Percentiles rank a stretch among this genome's conserved stretches.
These are phyloP conservation scores for Campaea margaritaria DNA, from an alignment of 2,888 invertebrate genomes.

Conservation along the genomic window DNA sequence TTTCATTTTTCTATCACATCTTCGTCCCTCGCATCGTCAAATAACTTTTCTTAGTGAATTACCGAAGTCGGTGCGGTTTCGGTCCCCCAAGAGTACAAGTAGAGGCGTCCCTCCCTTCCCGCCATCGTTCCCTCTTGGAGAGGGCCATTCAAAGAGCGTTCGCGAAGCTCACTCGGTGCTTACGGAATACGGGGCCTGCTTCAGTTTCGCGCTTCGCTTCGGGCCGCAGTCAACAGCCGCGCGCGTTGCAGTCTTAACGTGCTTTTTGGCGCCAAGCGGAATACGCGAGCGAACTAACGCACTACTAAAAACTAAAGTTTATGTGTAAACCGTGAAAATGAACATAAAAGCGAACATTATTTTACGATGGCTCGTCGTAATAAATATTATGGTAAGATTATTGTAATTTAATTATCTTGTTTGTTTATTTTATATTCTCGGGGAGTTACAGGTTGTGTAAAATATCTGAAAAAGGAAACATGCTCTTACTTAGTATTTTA, in stretches of 20 bases:
- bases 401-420: slow-evolving; percentile 3
- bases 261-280: slow-evolving; percentile 71
- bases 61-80: slow-evolving; percentile 81
- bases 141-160: slow-evolving; percentile 81
- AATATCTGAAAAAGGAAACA: too few species aligned
- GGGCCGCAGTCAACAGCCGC: slow-evolving; percentile 71
- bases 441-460: too few species aligned
- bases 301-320: slow-evolving; percentile 51
- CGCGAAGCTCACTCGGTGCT: slow-evolving; percentile 80
- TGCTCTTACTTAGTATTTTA: too few species aligned
- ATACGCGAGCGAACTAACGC: slow-evolving; percentile 31
- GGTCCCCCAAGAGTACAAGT: slow-evolving; percentile 59
- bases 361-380: slow-evolving; percentile 67
- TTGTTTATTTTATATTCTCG: slow-evolving; percentile 2
- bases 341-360: slow-evolving; percentile 56
- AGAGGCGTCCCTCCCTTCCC: slow-evolving; percentile 79
- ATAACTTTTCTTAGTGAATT: slow-evolving; percentile 84
- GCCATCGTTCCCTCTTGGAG: slow-evolving; percentile 80
- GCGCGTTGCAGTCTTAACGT: slow-evolving; percentile 54
- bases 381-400: slow-evolving; percentile 71
- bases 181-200: slow-evolving; percentile 49
- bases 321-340: slow-evolving; percentile 73
- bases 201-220: slow-evolving; percentile 78
- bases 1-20: slow-evolving; percentile 70
- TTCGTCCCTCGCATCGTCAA: slow-evolving; percentile 71